Conservation (phyloP, 2,113 vertebrate genomes). For the Pteruthius melanotis region DNA sequence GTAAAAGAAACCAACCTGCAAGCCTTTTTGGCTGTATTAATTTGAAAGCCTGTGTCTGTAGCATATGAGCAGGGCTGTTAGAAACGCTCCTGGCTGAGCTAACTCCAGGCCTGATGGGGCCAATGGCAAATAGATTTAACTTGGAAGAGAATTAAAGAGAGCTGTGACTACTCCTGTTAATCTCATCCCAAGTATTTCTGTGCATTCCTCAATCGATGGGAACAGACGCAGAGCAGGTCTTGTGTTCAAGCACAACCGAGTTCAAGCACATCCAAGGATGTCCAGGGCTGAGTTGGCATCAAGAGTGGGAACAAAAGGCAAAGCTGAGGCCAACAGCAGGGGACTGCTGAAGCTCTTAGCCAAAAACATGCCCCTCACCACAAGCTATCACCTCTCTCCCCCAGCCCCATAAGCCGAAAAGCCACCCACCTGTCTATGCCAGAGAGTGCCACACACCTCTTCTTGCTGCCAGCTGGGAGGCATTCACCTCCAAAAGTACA, state of each 20-base stretch:
- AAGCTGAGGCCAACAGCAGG: neutral
- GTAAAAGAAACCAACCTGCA: neutral
- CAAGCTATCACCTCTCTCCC: neutral
- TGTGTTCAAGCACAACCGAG: neutral
- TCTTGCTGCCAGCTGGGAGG: neutral
- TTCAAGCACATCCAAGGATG: neutral
- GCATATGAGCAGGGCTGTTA: neutral
- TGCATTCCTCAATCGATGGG: neutral
- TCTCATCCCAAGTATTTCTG: neutral
- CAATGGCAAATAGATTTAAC: neutral
- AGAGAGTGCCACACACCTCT: neutral
- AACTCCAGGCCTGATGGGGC: neutral
- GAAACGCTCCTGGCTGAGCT: neutral
- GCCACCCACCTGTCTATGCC: neutral
- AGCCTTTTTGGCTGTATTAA: neutral
- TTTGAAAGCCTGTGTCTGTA: neutral
- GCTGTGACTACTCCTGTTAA: neutral
- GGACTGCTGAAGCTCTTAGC: neutral
- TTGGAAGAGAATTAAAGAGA: neutral
- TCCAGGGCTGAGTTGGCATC: neutral
- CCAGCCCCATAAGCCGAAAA: neutral
- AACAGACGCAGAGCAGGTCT: neutral
- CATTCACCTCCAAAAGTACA: neutral
- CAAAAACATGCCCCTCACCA: rapidly evolving
- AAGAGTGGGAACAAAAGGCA: neutral